Base-by-base conservation (phyloP, 2,797 vertebrate species). In the Amniataba percoides region DNA sequence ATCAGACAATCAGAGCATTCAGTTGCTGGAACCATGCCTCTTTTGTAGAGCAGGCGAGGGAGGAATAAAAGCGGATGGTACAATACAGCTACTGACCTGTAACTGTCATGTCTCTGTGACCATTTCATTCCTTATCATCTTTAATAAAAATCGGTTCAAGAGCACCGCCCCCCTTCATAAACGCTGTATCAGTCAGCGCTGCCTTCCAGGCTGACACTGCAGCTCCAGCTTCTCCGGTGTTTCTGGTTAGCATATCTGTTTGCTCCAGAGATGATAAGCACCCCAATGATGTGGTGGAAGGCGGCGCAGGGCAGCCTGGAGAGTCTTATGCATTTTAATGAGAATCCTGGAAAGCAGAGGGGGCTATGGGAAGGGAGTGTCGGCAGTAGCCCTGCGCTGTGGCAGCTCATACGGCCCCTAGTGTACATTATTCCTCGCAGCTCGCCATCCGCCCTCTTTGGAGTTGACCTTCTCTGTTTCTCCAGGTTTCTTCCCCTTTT, bases 311-410 rank as follows among this genome's bases (percentile, higher is more conserved):
- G 80, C 71, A 86, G 83, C 72, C 77, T 85, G 82, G 76, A 77
- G 78, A 82, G 83, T 83, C 87, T 87, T 85, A 88, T 93, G 91
- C 88, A 89, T 93, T 92, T 93, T 92, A 93, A 94, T 93, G 86
- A 91, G 87, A 89, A 87, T 90, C 85, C 81, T 87, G 82, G 84
- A 91, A 89, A 92, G 88, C 45, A 14, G 13, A 52, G 39, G 36
- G 31, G 23, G 13, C 45, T 71, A 7, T 46, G 64, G 73, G 49
- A 55, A 39, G 23, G 11, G 49, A n/a, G 43, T 31, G 55, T 67
- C 13, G 9, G 51, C 43, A 27, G 72, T 23, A 65, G 57, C 45
- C 49, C 53, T 21, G 70, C 19, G 11, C 49, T 66, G 72, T 72
- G 39, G 59, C 53, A 51, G 64, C 60, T 78, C 23, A 60, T 57